Conservation (phyloP, 2,113 vertebrate species). For the Gobius niger region DNA sequence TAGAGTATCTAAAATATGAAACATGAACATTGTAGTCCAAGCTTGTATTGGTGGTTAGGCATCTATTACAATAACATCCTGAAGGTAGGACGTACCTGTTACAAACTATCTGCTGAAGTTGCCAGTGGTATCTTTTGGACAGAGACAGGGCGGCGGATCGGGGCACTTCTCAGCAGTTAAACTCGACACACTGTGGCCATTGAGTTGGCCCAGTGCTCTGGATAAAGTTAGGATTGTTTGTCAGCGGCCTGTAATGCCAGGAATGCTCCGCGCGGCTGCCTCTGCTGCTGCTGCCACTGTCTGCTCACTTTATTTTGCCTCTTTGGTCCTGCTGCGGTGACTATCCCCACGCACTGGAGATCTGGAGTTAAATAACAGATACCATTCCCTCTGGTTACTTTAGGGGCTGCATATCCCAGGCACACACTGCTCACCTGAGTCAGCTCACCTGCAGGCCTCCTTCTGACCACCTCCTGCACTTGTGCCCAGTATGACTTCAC, state of each 20-base stretch:
- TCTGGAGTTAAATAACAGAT: constrained; percentile 63
- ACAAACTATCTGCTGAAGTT: background rate
- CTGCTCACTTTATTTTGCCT: constrained; percentile 49
- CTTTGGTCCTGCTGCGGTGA: constrained; percentile 35
- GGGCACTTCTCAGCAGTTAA: constrained; percentile 63
- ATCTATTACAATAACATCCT: too few species aligned
- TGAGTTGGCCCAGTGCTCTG: constrained; percentile 68
- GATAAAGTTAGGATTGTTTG: constrained; percentile 85
- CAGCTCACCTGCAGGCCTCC: constrained; percentile 13
- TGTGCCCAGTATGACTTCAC: constrained; percentile 46
- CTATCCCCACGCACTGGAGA: constrained; percentile 36
- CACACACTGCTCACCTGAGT: constrained; percentile 20
- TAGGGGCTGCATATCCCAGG: constrained; percentile 24
- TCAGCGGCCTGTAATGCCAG: constrained; percentile 78
- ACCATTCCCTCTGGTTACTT: constrained; percentile 61
- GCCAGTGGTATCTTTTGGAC: constrained; percentile 60
- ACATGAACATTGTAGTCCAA: too few species aligned
- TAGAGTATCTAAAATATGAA: too few species aligned
- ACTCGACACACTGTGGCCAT: constrained; percentile 78
- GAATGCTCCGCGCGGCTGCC: constrained; percentile 73
- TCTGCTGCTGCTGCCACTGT: constrained; percentile 44
- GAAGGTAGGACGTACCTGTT: too few species aligned
- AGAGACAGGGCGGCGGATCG: constrained; percentile 48
- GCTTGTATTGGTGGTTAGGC: too few species aligned
- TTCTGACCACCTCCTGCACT: constrained; percentile 18